phyloP scores from a whole-genome alignment of 2,113 vertebrate species.

The Paracyprichromis sp. region DNA sequence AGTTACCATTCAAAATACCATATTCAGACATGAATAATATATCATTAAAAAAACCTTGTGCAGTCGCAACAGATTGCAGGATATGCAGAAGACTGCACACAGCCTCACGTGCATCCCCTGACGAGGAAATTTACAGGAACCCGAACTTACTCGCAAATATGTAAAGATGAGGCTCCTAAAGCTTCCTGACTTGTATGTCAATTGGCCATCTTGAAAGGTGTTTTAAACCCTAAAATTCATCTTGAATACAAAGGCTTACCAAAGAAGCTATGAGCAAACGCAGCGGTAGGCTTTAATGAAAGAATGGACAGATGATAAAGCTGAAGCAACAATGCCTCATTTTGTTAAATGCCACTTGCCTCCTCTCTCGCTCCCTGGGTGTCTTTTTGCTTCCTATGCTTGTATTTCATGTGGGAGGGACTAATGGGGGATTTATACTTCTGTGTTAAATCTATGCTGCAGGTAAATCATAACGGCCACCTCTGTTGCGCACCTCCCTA shows the following conservation, averaged over 20 bases:
- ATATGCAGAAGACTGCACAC: neutral
- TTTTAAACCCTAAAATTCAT: neutral
- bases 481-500: neutral
- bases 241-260: neutral
- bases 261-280: neutral
- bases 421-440: neutral
- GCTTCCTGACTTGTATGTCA: neutral
- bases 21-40: neutral
- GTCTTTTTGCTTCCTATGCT: neutral
- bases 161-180: neutral
- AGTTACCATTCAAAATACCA: neutral
- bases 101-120: neutral
- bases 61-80: neutral
- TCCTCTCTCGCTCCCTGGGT: neutral
- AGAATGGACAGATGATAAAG: neutral
- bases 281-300: neutral
- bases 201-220: neutral
- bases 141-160: neutral
- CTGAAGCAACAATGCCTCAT: neutral
- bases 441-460: neutral
- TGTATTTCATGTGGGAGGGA: neutral
- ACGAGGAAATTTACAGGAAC: neutral
- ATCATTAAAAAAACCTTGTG: neutral
- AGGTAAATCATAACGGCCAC: neutral
- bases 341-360: neutral